Conservation (phyloP, 2,888 invertebrate species). For the Cantharis nigra region DNA sequence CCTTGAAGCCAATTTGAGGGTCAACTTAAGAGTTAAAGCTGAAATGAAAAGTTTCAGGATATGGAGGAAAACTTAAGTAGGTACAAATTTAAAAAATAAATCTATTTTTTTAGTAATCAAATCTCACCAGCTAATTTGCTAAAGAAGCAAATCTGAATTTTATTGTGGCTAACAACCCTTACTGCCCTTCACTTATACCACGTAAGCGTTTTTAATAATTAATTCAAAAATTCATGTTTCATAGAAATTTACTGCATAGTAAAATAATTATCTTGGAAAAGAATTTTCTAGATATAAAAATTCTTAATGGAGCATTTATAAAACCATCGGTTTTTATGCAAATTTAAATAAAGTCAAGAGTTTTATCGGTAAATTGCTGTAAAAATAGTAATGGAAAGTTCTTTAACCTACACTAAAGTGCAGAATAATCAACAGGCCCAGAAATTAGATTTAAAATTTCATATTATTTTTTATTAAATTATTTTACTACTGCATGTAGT, state of each 20-base stretch:
- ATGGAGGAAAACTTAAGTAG: too few relatives aligned
- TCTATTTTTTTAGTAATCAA: too few relatives aligned
- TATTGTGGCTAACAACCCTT: neutral
- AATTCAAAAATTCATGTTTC: neutral
- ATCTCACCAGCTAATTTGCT: too few relatives aligned
- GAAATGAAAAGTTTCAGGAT: too few relatives aligned
- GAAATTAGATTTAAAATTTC: neutral
- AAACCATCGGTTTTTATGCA: neutral
- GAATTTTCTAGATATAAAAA: neutral
- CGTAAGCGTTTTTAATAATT: neutral
- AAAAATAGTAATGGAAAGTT: neutral
- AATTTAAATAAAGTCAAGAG: neutral
- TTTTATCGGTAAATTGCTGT: neutral
- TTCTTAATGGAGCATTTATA: neutral
- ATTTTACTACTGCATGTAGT: too few relatives aligned
- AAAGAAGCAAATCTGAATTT: too few relatives aligned
- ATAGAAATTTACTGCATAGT: neutral
- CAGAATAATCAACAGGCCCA: neutral
- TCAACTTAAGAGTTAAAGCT: neutral
- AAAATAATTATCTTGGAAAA: neutral
- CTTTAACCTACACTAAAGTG: neutral
- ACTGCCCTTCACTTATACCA: neutral
- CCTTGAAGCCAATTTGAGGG: neutral
- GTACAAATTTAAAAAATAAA: too few relatives aligned
- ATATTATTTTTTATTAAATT: too few relatives aligned